These are phyloP conservation scores for Pseudorasbora parva DNA, from an alignment of 2,113 vertebrate genomes.

Conservation along the genomic window DNA sequence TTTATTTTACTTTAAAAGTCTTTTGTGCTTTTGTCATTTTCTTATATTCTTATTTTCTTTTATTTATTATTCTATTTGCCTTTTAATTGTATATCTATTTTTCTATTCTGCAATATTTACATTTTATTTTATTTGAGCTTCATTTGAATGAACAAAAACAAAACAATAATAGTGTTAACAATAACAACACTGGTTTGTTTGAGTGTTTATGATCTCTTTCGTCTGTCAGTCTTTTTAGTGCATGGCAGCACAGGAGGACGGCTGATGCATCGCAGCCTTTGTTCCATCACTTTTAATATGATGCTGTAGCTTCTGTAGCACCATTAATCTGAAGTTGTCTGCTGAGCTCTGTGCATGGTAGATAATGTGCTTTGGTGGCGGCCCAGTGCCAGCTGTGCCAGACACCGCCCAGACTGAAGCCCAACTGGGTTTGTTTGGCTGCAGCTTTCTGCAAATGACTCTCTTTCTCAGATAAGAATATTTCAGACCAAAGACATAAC, in stretches of 20 bases:
- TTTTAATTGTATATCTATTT: no score
- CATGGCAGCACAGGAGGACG: neutral
- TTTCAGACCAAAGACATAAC: neutral
- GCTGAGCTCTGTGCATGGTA: neutral
- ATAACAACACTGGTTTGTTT: neutral
- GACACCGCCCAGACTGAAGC: neutral
- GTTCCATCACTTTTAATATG: neutral
- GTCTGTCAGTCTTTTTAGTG: neutral
- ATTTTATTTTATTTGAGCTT: no score
- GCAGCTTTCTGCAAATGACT: neutral
- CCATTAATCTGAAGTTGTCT: conserved; percentile 8
- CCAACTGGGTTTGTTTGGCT: neutral
- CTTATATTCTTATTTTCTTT: no score
- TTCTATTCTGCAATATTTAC: no score
- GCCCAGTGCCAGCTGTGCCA: conserved; percentile 19
- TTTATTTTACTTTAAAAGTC: no score
- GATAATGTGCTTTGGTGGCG: conserved; percentile 3
- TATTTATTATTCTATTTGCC: no score
- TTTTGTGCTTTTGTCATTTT: no score
- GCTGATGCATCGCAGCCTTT: neutral
- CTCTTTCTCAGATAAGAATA: neutral
- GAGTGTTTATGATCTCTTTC: neutral
- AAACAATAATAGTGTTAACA: no score
- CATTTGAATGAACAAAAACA: no score
- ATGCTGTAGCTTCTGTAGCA: neutral